Evolutionary conservation across 2,797 vertebrate genomes (phyloP).

Genomic region (Buphagus erythrorhynchus): DNA sequence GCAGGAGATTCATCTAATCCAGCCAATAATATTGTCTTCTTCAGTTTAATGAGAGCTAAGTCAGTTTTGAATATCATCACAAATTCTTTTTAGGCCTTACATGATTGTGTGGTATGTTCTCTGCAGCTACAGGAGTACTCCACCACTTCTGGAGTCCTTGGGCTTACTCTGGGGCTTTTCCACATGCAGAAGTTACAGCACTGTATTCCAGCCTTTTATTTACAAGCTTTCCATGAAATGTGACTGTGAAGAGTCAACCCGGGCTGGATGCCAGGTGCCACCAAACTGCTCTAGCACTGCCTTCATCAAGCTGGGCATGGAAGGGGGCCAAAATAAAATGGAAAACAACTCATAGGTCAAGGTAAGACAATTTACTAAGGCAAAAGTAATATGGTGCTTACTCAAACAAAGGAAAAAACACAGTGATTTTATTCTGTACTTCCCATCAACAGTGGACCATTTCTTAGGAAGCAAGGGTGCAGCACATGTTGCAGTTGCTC

Average conservation of each 20-base stretch:
- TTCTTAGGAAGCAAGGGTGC: background rate
- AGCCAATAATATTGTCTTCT: background rate
- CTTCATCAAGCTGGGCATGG: rapidly evolving
- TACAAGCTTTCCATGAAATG: background rate
- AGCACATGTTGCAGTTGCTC: background rate
- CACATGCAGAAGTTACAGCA: rapidly evolving
- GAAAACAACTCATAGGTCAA: background rate
- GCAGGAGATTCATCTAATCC: background rate
- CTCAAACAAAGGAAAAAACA: background rate
- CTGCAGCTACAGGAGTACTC: background rate
- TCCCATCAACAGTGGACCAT: background rate
- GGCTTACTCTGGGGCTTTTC: background rate
- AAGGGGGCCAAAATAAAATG: background rate
- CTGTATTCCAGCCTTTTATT: background rate
- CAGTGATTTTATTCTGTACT: background rate
- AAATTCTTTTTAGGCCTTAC: background rate
- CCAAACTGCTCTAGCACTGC: background rate
- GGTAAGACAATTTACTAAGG: background rate
- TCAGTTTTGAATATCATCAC: background rate
- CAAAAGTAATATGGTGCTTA: background rate
- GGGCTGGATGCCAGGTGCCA: too few species aligned
- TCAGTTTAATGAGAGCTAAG: background rate
- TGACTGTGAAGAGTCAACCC: rapidly evolving
- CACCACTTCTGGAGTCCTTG: rapidly evolving
- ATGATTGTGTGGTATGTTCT: background rate